A percentile compares a stretch with the other conserved stretches of the same genome.
Conservation (phyloP, 1,140 invertebrate species). For the Hylyphantes graminicola region DNA sequence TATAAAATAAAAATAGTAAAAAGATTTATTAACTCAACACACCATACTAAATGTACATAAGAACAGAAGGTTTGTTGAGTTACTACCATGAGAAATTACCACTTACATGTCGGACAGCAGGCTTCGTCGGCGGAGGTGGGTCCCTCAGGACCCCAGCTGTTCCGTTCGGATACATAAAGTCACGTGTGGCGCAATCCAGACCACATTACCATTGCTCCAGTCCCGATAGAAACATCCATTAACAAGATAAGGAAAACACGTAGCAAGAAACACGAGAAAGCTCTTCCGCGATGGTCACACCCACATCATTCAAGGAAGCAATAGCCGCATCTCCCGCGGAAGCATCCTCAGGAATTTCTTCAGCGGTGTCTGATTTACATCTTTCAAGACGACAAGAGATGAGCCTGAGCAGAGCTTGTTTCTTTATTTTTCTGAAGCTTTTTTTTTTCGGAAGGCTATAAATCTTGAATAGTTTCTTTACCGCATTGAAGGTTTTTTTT, state of each 20-base stretch:
- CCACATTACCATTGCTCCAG: not conserved
- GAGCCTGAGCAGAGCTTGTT: slow-evolving; percentile 14
- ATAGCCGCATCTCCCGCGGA: not conserved
- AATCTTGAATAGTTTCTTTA: too few relatives aligned
- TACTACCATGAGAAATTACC: too few relatives aligned
- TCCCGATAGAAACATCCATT: not conserved
- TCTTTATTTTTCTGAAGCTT: slow-evolving; percentile 10
- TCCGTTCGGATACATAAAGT: slow-evolving; percentile 49
- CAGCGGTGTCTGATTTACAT: slow-evolving; percentile 40
- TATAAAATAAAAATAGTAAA: too few relatives aligned
- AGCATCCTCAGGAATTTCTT: slow-evolving; percentile 18
- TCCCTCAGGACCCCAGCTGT: slow-evolving; percentile 41
- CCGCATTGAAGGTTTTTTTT: not conserved
- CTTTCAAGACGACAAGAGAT: slow-evolving; percentile 24
- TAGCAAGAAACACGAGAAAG: slow-evolving; percentile 11
- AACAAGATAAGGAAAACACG: not conserved
- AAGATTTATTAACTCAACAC: too few relatives aligned
- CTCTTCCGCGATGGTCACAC: slow-evolving; percentile 35
- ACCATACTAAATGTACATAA: too few relatives aligned
- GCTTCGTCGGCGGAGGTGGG: slow-evolving; percentile 27
- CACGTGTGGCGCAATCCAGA: slow-evolving; percentile 7
- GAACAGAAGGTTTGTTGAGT: too few relatives aligned
- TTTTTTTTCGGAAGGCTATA: too few relatives aligned
- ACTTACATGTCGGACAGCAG: slow-evolving; percentile 42
- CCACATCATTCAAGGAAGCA: slow-evolving; percentile 16